Evolutionary conservation across 2,888 invertebrate species (phyloP).

Genomic region (Perdita meconis): DNA sequence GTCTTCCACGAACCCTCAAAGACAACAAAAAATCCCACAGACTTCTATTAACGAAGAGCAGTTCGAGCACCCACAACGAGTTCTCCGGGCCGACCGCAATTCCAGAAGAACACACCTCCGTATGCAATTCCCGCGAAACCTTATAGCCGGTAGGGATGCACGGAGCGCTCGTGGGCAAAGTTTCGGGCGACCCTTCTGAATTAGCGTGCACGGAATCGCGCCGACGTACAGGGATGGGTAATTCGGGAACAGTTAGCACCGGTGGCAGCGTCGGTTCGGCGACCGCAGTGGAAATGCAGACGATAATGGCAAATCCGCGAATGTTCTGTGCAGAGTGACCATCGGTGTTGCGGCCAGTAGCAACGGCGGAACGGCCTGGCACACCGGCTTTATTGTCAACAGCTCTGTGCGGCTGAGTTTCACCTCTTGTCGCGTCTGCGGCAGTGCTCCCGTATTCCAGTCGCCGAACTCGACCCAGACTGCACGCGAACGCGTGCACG

Average conservation of each 20-base stretch:
- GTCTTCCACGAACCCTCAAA: too few species aligned
- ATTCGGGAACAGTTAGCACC: constrained; percentile 29
- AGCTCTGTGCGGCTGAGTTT: constrained; percentile 33
- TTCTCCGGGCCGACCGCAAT: too few species aligned
- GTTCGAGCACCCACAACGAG: too few species aligned
- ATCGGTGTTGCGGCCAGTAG: constrained; percentile 25
- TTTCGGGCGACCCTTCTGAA: neutral
- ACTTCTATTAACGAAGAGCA: too few species aligned
- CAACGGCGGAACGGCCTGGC: constrained; percentile 31
- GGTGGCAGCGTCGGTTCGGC: constrained; percentile 16
- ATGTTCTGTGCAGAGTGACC: constrained; percentile 53
- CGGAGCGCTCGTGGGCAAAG: neutral
- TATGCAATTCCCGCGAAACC: too few species aligned
- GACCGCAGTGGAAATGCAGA: constrained; percentile 47
- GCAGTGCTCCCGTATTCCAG: constrained; percentile 17
- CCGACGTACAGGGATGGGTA: constrained; percentile 6
- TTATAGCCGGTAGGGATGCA: too few species aligned
- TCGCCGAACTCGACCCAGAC: neutral
- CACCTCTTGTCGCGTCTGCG: constrained; percentile 45
- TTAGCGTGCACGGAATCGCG: neutral
- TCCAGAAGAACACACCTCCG: neutral
- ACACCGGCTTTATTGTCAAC: constrained; percentile 55
- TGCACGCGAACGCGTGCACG: constrained; percentile 13
- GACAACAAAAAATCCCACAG: too few species aligned
- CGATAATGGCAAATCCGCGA: constrained; percentile 61